Base-by-base conservation (phyloP, 35 echinoderm and acorn worm species). In the Diadema setosum region DNA sequence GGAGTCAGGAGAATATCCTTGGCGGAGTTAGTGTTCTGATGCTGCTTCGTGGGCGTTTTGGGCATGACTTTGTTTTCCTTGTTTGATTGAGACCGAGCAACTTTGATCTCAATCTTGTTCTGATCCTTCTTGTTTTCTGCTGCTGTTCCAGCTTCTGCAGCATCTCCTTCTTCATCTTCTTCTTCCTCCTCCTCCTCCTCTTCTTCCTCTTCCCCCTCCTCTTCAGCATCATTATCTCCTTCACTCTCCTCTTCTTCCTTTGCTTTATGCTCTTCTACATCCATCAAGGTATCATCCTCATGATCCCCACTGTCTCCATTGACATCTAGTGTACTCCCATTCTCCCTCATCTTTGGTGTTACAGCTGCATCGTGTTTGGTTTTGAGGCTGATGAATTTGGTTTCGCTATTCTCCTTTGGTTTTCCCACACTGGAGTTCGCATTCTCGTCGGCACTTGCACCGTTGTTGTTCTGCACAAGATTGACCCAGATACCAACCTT, bases 401-500 rank as follows among this genome's bases (percentile, higher is more conserved):
- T 24, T n/a, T 78, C 73, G 18, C 18, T 67, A 11, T 33, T n/a
- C 27, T 67, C 63, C 37, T 67, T 67, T 33, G 63, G 37, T 67
- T 67, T 67, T 32, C 21, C 18, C 14, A 34, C 27, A 67, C 29
- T 67, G 27, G 63, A 34, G 33, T 41, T 23, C 18, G 14, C 21
- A 25, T 41, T 18, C 37, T 78, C 73, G 24, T 78, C 73, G 20
- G 16, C 44, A 20, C 25, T 78, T 21, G 33, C 24, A 44, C 73
- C 73, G 44, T 78, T 78, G 24, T 21, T 41, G 44, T 78, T 81
- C 30, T 88, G 76, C 32, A 70, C 83, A 45, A 96, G 81, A 29
- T 96, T 96, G 16, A 96, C 87, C 94, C 94, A 96, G 17, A 96
- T 82, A 40, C 94, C 94, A 46, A 96, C 82, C 78, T 94, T 98